Conservation (phyloP, 2,888 invertebrate species). For the Tenthredo mesomela region DNA sequence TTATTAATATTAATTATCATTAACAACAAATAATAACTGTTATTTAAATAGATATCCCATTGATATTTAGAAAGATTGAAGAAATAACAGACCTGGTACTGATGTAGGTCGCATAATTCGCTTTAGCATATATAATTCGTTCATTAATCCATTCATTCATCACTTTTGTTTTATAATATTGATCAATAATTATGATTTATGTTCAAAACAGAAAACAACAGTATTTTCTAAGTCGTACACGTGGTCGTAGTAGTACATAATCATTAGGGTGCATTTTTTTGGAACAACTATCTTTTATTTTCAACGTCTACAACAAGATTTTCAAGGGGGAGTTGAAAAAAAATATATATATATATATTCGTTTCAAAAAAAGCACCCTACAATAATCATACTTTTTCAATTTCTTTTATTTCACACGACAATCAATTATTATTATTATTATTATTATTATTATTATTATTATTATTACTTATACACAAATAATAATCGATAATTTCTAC, state of each 20-base stretch:
- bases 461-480: too few relatives aligned
- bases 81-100: neutral
- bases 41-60: neutral
- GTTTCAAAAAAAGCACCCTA: too few relatives aligned
- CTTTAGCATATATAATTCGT: neutral
- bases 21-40: constrained; percentile 5
- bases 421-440: neutral
- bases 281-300: too few relatives aligned
- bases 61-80: neutral
- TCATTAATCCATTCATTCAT: neutral
- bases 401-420: neutral
- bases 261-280: too few relatives aligned
- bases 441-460: too few relatives aligned
- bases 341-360: too few relatives aligned
- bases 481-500: neutral
- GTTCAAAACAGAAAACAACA: neutral
- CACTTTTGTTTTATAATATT: neutral
- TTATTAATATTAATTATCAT: constrained; percentile 1
- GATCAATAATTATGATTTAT: too few relatives aligned
- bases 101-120: neutral
- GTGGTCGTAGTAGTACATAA: too few relatives aligned
- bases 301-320: too few relatives aligned
- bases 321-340: too few relatives aligned
- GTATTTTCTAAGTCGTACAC: neutral
- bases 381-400: neutral